These are phyloP conservation scores for Allophyes oxyacanthae DNA, from an alignment of 2,888 invertebrate species.

Conservation along the genomic window DNA sequence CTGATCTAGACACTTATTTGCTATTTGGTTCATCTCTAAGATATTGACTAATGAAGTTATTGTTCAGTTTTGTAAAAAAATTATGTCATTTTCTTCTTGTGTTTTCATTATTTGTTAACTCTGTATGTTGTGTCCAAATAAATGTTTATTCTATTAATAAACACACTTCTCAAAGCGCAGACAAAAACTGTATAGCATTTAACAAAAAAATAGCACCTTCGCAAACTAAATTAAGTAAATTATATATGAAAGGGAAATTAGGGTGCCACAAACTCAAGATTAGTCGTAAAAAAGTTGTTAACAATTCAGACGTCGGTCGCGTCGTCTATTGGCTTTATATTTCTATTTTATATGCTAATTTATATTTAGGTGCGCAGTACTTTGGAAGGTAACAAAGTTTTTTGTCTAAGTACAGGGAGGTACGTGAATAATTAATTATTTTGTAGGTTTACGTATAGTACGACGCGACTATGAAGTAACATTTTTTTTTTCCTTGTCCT, in stretches of 20 bases:
- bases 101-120: too few relatives aligned
- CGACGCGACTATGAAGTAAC: too few relatives aligned
- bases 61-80: too few relatives aligned
- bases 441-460: not conserved
- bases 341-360: constrained; percentile 43
- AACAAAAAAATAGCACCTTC: constrained; percentile 39
- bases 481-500: too few relatives aligned
- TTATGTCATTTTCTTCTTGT: too few relatives aligned
- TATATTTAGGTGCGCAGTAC: constrained; percentile 10
- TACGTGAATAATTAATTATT: not conserved
- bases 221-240: constrained; percentile 41
- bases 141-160: constrained; percentile 15
- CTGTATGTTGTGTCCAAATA: too few relatives aligned
- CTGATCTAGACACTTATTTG: too few relatives aligned
- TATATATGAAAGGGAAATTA: constrained; percentile 42
- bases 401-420: not conserved
- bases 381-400: constrained; percentile 3
- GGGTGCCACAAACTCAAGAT: constrained; percentile 40
- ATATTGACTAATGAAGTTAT: too few relatives aligned
- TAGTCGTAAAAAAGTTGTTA: constrained; percentile 43
- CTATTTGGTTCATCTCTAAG: too few relatives aligned
- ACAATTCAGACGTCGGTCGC: constrained; percentile 33
- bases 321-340: constrained; percentile 30
- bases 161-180: constrained; percentile 2
- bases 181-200: constrained; percentile 28